Percentiles rank a stretch among this genome's conserved stretches.
These are phyloP conservation scores for Oenanthe melanoleuca DNA, from an alignment of 2,113 vertebrate genomes.

Conservation along the genomic window DNA sequence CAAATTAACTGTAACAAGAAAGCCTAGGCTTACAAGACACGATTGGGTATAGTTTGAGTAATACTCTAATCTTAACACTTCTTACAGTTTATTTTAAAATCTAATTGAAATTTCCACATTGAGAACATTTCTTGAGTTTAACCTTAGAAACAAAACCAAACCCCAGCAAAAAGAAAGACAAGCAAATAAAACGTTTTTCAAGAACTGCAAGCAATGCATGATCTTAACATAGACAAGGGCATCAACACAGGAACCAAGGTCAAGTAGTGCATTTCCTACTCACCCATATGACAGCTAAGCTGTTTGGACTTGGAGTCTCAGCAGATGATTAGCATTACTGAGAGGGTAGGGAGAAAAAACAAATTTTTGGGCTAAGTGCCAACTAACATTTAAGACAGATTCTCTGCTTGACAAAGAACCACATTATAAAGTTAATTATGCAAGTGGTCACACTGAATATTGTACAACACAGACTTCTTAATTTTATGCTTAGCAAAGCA, in stretches of 20 bases:
- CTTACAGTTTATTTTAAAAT: neutral
- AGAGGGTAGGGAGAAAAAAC: neutral
- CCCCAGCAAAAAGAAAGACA: neutral
- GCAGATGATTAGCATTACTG: neutral
- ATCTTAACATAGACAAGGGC: neutral
- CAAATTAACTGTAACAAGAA: neutral
- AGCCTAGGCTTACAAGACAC: neutral
- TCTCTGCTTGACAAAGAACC: neutral
- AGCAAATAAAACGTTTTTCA: neutral
- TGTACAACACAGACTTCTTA: neutral
- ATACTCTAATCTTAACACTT: neutral
- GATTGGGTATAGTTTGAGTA: neutral
- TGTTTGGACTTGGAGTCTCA: neutral
- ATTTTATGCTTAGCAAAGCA: neutral
- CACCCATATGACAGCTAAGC: neutral
- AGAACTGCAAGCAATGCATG: neutral
- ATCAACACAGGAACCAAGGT: neutral
- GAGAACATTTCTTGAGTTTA: neutral
- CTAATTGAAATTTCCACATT: neutral
- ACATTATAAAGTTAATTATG: neutral
- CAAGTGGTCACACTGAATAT: neutral
- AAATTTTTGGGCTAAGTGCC: neutral
- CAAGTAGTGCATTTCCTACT: neutral
- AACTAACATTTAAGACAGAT: neutral
- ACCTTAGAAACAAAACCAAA: neutral